Evolutionary conservation across 2,888 invertebrate species (phyloP).

Genomic region (Calliphora vomitoria): DNA sequence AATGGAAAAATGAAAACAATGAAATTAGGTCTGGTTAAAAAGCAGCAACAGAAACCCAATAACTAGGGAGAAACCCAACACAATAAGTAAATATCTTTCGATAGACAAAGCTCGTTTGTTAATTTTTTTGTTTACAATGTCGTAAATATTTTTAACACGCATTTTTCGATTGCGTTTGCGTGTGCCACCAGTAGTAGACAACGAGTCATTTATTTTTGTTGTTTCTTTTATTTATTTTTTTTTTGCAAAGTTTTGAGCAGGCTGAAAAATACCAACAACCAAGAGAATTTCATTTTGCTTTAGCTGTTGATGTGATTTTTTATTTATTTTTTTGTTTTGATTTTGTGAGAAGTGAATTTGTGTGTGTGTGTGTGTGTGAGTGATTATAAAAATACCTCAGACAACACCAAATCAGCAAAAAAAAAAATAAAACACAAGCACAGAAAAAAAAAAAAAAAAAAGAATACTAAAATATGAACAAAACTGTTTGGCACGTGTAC

Average conservation of each 20-base stretch:
- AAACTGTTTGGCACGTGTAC: constrained; percentile 67
- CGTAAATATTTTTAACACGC: constrained; percentile 29
- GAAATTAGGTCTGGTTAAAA: not conserved
- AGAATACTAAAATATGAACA: not conserved
- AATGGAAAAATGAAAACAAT: not conserved
- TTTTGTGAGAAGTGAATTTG: not conserved
- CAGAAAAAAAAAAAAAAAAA: not conserved
- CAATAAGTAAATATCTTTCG: not conserved
- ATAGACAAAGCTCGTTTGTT: not conserved
- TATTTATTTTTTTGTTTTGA: not conserved
- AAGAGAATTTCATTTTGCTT: not conserved
- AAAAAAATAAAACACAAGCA: constrained; percentile 32
- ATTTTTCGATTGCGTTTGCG: constrained; percentile 22
- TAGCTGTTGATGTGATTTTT: not conserved
- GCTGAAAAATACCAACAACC: not conserved
- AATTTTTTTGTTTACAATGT: not conserved
- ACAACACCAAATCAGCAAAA: constrained; percentile 27
- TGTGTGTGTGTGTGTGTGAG: not conserved
- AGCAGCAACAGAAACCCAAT: not conserved
- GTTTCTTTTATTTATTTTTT: not conserved
- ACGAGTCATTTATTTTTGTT: constrained; percentile 15
- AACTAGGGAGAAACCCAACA: not conserved
- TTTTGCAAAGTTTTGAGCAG: not conserved
- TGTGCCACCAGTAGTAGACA: constrained; percentile 40
- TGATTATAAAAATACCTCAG: not conserved